A percentile compares a stretch with the other conserved stretches of the same genome.
phyloP scores from a whole-genome alignment of 92 coral and sea anemone genomes.

The Pocillopora grandis region DNA sequence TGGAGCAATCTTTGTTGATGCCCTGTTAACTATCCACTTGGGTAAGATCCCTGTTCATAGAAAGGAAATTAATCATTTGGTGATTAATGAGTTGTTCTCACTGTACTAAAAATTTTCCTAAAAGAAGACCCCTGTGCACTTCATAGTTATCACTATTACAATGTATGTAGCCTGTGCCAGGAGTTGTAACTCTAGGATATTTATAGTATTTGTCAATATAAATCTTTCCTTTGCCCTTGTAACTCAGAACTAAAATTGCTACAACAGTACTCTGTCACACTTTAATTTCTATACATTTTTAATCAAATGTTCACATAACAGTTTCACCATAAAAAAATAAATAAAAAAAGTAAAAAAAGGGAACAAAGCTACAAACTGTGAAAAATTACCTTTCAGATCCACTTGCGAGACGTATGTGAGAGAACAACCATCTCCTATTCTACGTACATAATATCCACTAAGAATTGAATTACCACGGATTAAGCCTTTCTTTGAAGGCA shows the following conservation, averaged over 20 bases:
- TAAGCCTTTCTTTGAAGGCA: constrained; percentile 76
- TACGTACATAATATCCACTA: constrained; percentile 80
- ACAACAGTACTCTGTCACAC: no score
- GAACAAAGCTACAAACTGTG: neutral
- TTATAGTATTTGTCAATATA: no score
- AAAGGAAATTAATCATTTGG: neutral
- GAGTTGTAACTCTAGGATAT: no score
- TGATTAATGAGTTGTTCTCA: neutral
- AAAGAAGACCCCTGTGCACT: neutral
- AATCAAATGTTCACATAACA: no score
- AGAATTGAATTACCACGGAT: constrained; percentile 83
- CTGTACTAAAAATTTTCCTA: neutral
- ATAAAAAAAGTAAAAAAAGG: neutral
- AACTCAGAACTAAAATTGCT: no score
- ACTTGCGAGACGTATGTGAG: constrained; percentile 93
- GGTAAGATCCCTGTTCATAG: constrained; percentile 75
- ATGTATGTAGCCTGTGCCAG: no score
- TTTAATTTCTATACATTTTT: no score
- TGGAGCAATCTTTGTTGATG: constrained; percentile 93
- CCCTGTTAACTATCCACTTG: constrained; percentile 96
- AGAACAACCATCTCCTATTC: constrained; percentile 70
- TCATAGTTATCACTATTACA: no score
- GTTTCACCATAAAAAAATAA: no score
- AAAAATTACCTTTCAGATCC: constrained; percentile 83
- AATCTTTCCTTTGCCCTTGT: no score